Evolutionary conservation across 1,140 invertebrate species (phyloP), one percentile per base, ranked within the genome.

Genomic region (Mizuhopecten yessoensis): DNA sequence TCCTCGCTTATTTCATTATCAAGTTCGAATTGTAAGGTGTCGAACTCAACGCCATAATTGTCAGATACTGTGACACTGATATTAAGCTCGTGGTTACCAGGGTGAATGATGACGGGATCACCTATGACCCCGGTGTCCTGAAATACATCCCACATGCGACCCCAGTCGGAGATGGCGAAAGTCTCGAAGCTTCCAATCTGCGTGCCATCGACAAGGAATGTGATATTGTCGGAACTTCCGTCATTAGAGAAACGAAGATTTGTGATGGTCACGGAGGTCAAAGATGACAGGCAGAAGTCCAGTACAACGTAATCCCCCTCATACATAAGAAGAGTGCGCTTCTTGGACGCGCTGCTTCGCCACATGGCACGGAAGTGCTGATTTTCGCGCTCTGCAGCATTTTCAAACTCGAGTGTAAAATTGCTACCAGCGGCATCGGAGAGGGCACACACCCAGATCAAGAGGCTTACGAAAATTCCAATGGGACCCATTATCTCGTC

Each of bases 221-320:
- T 36, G 15, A 90, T 86, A 39, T 88, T 86, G 23, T 90, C 90
- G 9, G 87, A 33, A 20, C 87, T 33, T 0, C 90, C 90, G 86
- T 90, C 90, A 29, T 90, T 90, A 11, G 90, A 90, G 88, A 88
- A 90, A 49, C 90, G 45, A 33, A 90, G 75, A 39, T 88, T 88
- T 3, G 45, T 90, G 5, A 90, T 36, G 23, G 90, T 88, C n/a
- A 90, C 45, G 3, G 34, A 39, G 15, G 90, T 90, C 0, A 86
- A 13, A 39, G 90, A 86, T 33, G 90, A 90, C 33, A 90, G 87
- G 36, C 90, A 90, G 86, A 90, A 90, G 5, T 34, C 34, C 0
- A 90, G 20, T 23, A 75, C 90, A 5, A 90, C 34, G 29, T 88
- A 90, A 7, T 90, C 90, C 15, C 87, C 90, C 42, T 90, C 90